Percentiles rank a stretch among this genome's conserved stretches.
Conservation (phyloP, 1,140 invertebrate species). For the Euura lappo region DNA sequence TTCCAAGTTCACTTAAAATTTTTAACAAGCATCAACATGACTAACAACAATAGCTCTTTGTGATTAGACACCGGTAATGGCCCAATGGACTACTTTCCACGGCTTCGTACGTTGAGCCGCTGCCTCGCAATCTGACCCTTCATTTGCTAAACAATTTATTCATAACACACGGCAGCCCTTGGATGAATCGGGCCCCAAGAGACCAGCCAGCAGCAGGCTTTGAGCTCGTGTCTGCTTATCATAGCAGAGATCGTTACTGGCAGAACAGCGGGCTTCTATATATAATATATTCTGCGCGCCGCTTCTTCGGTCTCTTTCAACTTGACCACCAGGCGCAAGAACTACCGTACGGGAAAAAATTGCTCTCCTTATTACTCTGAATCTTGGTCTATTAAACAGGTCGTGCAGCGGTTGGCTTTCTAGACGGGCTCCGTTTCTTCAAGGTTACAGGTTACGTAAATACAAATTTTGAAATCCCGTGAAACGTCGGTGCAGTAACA, state of each 20-base stretch:
- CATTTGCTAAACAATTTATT: conserved; percentile 7
- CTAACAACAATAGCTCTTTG: not conserved
- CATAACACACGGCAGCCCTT: not conserved
- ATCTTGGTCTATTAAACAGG: not conserved
- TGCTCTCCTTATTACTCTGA: too few species aligned
- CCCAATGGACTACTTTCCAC: not conserved
- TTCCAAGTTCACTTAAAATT: too few species aligned
- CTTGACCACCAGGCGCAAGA: not conserved
- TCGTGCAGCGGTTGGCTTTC: too few species aligned
- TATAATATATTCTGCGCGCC: not conserved
- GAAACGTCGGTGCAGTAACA: too few species aligned
- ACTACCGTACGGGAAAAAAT: not conserved
- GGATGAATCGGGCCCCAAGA: not conserved
- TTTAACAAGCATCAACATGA: too few species aligned
- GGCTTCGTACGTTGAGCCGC: not conserved
- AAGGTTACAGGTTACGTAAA: too few species aligned
- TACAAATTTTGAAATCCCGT: too few species aligned
- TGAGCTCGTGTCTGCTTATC: not conserved
- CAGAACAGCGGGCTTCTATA: not conserved
- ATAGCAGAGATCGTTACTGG: not conserved
- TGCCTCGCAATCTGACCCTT: not conserved
- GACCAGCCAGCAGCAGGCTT: not conserved
- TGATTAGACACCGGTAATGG: not conserved
- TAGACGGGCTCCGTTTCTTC: too few species aligned
- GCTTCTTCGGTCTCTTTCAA: not conserved